These are phyloP conservation scores for Intellagama lesueurii DNA, from an alignment of 2,797 vertebrate species.

Conservation along the genomic window DNA sequence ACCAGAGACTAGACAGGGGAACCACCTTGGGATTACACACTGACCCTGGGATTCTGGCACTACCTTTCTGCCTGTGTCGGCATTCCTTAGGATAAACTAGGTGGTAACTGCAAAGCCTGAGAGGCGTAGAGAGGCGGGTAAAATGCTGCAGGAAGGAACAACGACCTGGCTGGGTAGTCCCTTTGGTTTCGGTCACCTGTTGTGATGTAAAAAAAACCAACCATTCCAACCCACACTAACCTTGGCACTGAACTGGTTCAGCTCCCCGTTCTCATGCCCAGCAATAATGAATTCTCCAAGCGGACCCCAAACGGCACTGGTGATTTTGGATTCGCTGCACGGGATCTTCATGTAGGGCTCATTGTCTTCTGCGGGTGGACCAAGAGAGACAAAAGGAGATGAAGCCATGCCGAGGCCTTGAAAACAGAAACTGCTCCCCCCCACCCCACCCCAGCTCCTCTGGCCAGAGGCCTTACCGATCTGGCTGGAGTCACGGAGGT, in stretches of 20 bases:
- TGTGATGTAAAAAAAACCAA: neutral
- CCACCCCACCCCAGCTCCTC: neutral
- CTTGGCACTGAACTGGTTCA: constrained; percentile 97
- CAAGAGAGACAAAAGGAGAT: neutral
- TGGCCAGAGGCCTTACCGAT: constrained; percentile 81
- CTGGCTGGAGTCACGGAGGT: constrained; percentile 93
- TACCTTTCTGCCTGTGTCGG: neutral
- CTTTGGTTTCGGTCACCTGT: too few relatives aligned
- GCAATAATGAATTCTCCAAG: constrained; percentile 95
- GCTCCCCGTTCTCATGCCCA: constrained; percentile 93
- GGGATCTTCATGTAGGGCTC: constrained; percentile 92
- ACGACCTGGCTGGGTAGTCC: too few relatives aligned
- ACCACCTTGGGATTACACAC: too few relatives aligned
- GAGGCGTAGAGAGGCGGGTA: neutral
- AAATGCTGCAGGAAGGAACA: neutral
- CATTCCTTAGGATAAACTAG: neutral
- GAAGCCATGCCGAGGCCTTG: neutral
- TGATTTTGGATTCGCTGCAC: constrained; percentile 94
- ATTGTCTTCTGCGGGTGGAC: constrained; percentile 85
- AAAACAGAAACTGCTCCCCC: accelerated
- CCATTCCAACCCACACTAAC: constrained; percentile 70
- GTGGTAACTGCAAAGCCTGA: neutral
- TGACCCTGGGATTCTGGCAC: too few relatives aligned
- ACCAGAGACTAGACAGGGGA: too few relatives aligned
- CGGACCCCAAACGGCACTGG: constrained; percentile 96